phyloP scores from a whole-genome alignment of 2,888 invertebrate genomes.

The Perithous albicinctus region DNA sequence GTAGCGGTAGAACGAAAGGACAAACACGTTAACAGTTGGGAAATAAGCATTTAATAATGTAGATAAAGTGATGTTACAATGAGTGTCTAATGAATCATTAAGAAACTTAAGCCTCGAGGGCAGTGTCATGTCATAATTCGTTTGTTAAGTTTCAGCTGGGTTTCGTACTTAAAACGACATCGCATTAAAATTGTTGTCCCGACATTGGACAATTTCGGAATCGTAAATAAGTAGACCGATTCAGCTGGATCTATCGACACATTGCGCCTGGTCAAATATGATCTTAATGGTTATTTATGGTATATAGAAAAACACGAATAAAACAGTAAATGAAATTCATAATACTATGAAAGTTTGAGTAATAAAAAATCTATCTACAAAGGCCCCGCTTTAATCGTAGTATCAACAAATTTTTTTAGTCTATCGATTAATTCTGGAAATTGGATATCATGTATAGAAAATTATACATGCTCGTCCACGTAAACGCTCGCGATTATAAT shows the following conservation, averaged over 20 bases:
- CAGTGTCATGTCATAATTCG: constrained; percentile 69
- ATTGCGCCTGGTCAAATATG: neutral
- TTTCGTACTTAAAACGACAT: constrained; percentile 7
- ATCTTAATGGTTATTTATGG: constrained; percentile 32
- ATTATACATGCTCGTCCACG: constrained; percentile 42
- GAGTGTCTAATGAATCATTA: constrained; percentile 62
- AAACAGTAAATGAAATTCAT: constrained; percentile 58
- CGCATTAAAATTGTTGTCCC: neutral
- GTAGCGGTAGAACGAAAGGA: neutral
- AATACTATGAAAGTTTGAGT: constrained; percentile 67
- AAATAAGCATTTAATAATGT: constrained; percentile 75
- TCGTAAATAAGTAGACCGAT: constrained; percentile 4
- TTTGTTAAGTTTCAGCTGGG: constrained; percentile 23
- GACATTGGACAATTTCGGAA: constrained; percentile 4
- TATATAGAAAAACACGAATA: constrained; percentile 24
- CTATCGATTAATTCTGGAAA: constrained; percentile 38
- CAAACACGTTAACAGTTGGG: constrained; percentile 68
- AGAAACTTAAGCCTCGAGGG: constrained; percentile 67
- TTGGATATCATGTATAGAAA: constrained; percentile 34
- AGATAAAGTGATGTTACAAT: constrained; percentile 74
- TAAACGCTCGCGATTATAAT: constrained; percentile 13
- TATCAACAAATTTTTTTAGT: constrained; percentile 56
- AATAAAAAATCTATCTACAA: constrained; percentile 80
- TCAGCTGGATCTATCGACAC: constrained; percentile 15
- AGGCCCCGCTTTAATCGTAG: constrained; percentile 76